Conservation (phyloP, 2,113 vertebrate genomes). For the Datnioides undecimradiatus region DNA sequence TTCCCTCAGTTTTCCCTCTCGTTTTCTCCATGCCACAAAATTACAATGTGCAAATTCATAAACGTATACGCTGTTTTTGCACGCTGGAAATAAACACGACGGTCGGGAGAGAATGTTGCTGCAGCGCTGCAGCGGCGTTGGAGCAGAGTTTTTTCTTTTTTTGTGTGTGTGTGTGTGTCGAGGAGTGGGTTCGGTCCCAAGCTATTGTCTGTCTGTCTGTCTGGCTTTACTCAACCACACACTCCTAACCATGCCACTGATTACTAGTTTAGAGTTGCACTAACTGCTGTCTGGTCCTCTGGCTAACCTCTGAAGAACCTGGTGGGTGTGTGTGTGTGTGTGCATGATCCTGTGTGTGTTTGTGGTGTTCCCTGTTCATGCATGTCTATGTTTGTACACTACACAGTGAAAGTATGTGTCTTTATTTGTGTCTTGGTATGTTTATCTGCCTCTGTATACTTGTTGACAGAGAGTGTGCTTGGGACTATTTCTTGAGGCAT, state of each 20-base stretch:
- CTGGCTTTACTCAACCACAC: conserved; percentile 68
- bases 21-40: conserved; percentile 78
- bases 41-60: conserved; percentile 82
- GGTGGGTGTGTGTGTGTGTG: conserved; percentile 44
- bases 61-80: conserved; percentile 77
- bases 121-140: conserved; percentile 17
- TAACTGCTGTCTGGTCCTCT: conserved; percentile 74
- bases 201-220: conserved; percentile 76
- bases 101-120: conserved; percentile 53
- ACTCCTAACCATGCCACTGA: conserved; percentile 71
- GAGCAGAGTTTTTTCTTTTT: conserved; percentile 27
- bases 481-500: conserved; percentile 18
- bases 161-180: background rate
- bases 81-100: conserved; percentile 79
- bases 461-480: conserved; percentile 45
- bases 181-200: conserved; percentile 56
- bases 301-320: conserved; percentile 75
- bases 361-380: conserved; percentile 70
- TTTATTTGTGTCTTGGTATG: conserved; percentile 57
- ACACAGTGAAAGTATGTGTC: conserved; percentile 72
- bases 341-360: conserved; percentile 42
- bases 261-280: conserved; percentile 74
- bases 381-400: conserved; percentile 77
- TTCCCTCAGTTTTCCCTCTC: conserved; percentile 71
- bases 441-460: conserved; percentile 39